These are phyloP conservation scores for Drosophila algonquin DNA, from an alignment of 2,888 invertebrate species.

Conservation along the genomic window DNA sequence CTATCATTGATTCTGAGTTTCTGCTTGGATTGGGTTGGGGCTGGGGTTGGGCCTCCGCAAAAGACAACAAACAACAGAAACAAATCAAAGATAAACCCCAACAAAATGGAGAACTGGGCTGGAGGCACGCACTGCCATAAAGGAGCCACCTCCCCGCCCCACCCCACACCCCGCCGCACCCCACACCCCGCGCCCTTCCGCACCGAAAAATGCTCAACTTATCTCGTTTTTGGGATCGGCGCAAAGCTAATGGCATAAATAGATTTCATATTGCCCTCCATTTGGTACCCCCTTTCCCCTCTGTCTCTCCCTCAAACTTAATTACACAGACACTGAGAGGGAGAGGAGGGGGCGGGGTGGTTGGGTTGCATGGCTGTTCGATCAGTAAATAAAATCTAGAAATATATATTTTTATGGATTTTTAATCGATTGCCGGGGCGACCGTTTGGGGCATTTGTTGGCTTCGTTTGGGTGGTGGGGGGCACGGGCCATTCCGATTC, in stretches of 20 bases:
- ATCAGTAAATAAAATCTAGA: constrained; percentile 81
- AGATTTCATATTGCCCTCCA: constrained; percentile 71
- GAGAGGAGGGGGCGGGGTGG: too few species aligned
- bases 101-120: constrained; percentile 30
- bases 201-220: constrained; percentile 36
- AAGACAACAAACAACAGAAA: constrained; percentile 17
- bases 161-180: too few species aligned
- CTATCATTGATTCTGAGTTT: neutral
- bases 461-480: constrained; percentile 33
- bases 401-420: constrained; percentile 81
- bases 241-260: constrained; percentile 79
- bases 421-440: constrained; percentile 79
- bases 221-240: constrained; percentile 65
- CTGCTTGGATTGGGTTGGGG: neutral
- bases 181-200: neutral
- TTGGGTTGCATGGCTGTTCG: constrained; percentile 17
- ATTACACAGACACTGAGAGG: constrained; percentile 58
- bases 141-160: constrained; percentile 15
- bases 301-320: constrained; percentile 49
- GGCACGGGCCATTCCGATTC: neutral
- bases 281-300: constrained; percentile 19
- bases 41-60: constrained; percentile 35
- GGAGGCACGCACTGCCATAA: constrained; percentile 18
- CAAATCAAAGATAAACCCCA: constrained; percentile 37
- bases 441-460: constrained; percentile 26